phyloP scores from a whole-genome alignment of 2,888 invertebrate species.

The Heliconius aoede region DNA sequence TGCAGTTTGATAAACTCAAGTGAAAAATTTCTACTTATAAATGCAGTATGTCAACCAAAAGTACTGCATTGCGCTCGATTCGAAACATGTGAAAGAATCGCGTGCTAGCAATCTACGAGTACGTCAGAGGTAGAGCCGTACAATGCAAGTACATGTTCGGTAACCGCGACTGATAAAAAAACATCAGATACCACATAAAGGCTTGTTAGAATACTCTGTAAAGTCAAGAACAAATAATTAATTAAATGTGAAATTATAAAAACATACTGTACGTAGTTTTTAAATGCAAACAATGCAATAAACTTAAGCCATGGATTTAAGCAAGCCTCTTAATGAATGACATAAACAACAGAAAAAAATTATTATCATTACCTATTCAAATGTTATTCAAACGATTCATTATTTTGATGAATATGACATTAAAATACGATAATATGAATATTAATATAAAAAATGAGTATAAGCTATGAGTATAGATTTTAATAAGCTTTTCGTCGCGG shows the following conservation, averaged over 20 bases:
- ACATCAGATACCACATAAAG: slow-evolving; percentile 32
- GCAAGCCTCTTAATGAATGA: not conserved
- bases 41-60: slow-evolving; percentile 18
- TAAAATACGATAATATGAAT: slow-evolving; percentile 18
- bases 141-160: slow-evolving; percentile 26
- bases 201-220: slow-evolving; percentile 22
- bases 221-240: slow-evolving; percentile 23
- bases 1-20: not conserved
- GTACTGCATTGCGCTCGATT: slow-evolving; percentile 34
- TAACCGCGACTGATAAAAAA: slow-evolving; percentile 35
- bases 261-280: too few relatives aligned
- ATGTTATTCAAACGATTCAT: not conserved
- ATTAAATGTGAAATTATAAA: not conserved
- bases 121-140: slow-evolving; percentile 17
- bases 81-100: slow-evolving; percentile 29
- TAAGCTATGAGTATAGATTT: slow-evolving; percentile 29
- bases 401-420: not conserved
- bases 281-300: not conserved
- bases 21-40: slow-evolving; percentile 1
- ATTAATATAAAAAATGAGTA: slow-evolving; percentile 20
- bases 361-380: not conserved
- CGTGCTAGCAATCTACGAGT: slow-evolving; percentile 28
- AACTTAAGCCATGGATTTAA: not conserved
- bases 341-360: not conserved
- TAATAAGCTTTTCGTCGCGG: slow-evolving; percentile 27